These are phyloP conservation scores for Brachionichthys hirsutus DNA, from an alignment of 2,113 vertebrate species.

Conservation along the genomic window DNA sequence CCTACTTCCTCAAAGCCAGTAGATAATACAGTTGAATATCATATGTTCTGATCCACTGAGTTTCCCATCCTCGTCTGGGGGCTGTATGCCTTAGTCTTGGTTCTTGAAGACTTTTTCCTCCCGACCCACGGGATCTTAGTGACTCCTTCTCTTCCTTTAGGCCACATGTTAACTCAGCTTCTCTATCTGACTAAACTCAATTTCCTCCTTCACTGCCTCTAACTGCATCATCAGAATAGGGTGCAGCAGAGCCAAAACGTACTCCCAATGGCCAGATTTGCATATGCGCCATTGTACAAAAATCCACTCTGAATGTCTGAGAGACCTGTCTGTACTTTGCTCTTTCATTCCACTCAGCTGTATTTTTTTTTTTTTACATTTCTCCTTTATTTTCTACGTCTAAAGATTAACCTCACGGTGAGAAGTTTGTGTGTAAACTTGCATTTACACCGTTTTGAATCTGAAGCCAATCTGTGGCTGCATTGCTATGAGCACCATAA, in stretches of 20 bases:
- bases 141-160: slow-evolving; percentile 67
- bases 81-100: slow-evolving; percentile 37
- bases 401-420: slow-evolving; percentile 34
- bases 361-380: slow-evolving; percentile 10
- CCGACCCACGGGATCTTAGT: slow-evolving; percentile 57
- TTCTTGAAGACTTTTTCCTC: slow-evolving; percentile 56
- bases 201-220: slow-evolving; percentile 74
- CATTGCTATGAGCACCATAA: slow-evolving; percentile 29
- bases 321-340: slow-evolving; percentile 27
- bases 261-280: slow-evolving; percentile 74
- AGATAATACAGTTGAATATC: slow-evolving; percentile 56
- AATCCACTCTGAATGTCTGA: slow-evolving; percentile 54
- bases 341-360: slow-evolving; percentile 43
- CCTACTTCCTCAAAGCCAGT: slow-evolving; percentile 35
- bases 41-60: slow-evolving; percentile 62
- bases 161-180: slow-evolving; percentile 73
- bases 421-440: slow-evolving; percentile 24
- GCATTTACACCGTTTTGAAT: slow-evolving; percentile 19
- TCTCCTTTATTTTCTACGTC: slow-evolving; percentile 10
- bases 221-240: slow-evolving; percentile 73
- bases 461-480: slow-evolving; percentile 33
- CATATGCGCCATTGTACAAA: slow-evolving; percentile 70
- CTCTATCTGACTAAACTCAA: slow-evolving; percentile 75
- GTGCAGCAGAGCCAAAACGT: slow-evolving; percentile 53
- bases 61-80: slow-evolving; percentile 37